Base-by-base conservation (phyloP, 2,797 vertebrate species). In the Danio aesculapii region DNA sequence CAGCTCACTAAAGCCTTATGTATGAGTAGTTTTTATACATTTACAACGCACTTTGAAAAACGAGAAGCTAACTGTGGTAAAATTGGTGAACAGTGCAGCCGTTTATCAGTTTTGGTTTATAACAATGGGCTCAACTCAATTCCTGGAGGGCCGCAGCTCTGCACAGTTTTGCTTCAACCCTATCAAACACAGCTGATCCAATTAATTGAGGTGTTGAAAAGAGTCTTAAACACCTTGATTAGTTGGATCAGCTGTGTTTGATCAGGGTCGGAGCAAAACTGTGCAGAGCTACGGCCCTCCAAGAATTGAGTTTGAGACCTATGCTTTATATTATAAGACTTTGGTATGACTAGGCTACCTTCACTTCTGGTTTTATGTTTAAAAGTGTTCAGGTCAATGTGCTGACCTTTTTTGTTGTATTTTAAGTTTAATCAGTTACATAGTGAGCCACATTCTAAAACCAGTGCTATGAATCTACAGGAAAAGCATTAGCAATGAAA, bases 21-120 rank as follows among this genome's bases (percentile, higher is more conserved):
- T 39, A 70, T 12, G 52, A 59, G 69, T 21, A n/a, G 17, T 59
- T 71, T 71, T 47, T 30, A 47, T 44, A 67, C 6, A 0, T 8
- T 46, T 58, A n/a, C 41, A 46, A 12, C 13, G 68, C 68, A 64
- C 49, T 72, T 55, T 72, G 3, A 19, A 72, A 57, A 55, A 16
- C 8, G 6, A 17, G 17, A 55, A 21, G 46, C n/a, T 39, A n/a
- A 8, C 10, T 47, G 1, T 77, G 13, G n/a, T 14, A 6, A 13
- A 30, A 11, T 21, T 30, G n/a, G 30, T 14, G 63, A 52, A 43
- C 19, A 16, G 43, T 49, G 9, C 11, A 52, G 73, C n/a, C 0
- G 12, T 53, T 75, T 30, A 43, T 52, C 10, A 43, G 10, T 16
- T 11, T 63, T 17, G 46, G 21, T 52, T 63, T 2, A 0, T 6